A percentile compares a stretch with the other conserved stretches of the same genome.
phyloP scores from a whole-genome alignment of 2,797 vertebrate genomes.

The Tamandua tetradactyla region DNA sequence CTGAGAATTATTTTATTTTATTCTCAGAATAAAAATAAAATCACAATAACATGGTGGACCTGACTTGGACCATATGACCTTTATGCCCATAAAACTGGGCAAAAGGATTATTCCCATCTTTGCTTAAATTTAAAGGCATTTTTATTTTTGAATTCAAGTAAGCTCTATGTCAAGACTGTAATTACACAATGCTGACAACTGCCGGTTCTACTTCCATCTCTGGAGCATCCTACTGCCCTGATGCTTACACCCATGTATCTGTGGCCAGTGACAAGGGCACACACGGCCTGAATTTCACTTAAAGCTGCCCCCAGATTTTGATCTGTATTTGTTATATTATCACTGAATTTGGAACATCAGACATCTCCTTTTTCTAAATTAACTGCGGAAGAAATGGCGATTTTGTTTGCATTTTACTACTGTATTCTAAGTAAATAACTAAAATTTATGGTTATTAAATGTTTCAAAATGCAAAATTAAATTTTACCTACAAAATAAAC shows the following conservation, averaged over 20 bases:
- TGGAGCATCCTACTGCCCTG: too few species aligned
- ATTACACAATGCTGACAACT: background rate
- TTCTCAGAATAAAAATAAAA: background rate
- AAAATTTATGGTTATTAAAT: background rate
- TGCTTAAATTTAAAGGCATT: constrained; percentile 22
- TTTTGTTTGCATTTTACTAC: background rate
- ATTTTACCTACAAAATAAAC: background rate
- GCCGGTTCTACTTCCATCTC: background rate
- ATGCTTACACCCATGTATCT: background rate
- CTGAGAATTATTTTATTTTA: too few species aligned
- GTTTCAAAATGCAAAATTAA: constrained; percentile 15
- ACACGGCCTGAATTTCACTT: background rate
- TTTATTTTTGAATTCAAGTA: background rate
- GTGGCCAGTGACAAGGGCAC: background rate
- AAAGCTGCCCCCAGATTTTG: background rate
- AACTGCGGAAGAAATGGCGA: background rate
- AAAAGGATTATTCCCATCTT: background rate
- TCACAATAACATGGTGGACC: background rate
- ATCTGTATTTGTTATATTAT: background rate
- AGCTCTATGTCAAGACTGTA: background rate
- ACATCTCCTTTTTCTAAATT: background rate
- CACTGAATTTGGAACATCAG: background rate
- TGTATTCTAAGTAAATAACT: background rate
- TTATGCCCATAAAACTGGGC: background rate
- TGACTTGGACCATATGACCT: background rate